These are phyloP conservation scores for Orthosia incerta DNA, from an alignment of 2,888 invertebrate genomes.

Conservation along the genomic window DNA sequence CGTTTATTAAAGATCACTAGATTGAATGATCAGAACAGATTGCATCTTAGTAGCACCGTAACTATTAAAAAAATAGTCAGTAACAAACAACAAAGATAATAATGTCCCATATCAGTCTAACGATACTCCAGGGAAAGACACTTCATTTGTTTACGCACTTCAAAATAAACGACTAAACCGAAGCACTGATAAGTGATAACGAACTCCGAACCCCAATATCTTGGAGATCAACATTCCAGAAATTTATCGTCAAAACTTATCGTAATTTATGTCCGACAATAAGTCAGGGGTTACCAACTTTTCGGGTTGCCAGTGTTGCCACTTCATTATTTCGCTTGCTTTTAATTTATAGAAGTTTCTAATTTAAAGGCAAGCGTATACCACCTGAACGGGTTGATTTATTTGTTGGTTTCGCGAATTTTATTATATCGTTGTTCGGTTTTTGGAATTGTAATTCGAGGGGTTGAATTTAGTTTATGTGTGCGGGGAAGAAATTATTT, in stretches of 20 bases:
- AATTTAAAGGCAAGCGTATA: conserved; percentile 74
- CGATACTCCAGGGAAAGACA: background rate
- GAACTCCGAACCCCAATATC: conserved; percentile 46
- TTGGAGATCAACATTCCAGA: conserved; percentile 67
- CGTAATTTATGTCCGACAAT: conserved; percentile 87
- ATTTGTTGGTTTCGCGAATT: conserved; percentile 59
- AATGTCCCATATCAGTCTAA: background rate
- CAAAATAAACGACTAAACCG: background rate
- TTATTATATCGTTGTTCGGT: conserved; percentile 62
- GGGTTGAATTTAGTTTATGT: conserved; percentile 46
- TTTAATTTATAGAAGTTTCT: conserved; percentile 88
- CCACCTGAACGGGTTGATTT: conserved; percentile 79
- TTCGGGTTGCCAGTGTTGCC: conserved; percentile 75
- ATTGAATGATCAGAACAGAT: too few species aligned
- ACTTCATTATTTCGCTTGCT: conserved; percentile 87
- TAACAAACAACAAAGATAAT: background rate
- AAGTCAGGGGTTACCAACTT: conserved; percentile 85
- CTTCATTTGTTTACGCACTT: conserved; percentile 14
- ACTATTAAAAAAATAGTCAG: too few species aligned
- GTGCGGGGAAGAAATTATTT: conserved; percentile 30
- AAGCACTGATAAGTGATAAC: conserved; percentile 26
- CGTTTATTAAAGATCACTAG: too few species aligned
- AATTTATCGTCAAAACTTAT: conserved; percentile 87
- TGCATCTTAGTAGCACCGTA: too few species aligned
- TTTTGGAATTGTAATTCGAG: conserved; percentile 45